Evolutionary conservation across 2,797 vertebrate genomes (phyloP).

Genomic region (Fringilla coelebs): DNA sequence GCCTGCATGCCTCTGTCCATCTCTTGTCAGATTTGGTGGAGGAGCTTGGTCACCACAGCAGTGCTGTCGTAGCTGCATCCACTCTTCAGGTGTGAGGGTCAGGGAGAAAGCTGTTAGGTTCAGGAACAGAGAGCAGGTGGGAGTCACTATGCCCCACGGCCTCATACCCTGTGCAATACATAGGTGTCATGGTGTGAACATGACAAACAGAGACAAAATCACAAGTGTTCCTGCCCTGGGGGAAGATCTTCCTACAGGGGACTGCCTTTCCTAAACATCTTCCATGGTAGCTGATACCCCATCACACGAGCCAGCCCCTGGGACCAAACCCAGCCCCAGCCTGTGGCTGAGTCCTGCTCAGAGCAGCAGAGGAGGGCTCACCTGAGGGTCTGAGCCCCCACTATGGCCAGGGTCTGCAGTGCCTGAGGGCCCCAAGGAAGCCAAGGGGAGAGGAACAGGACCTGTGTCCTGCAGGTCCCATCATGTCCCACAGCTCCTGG

Average conservation of each 20-base stretch:
- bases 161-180: neutral
- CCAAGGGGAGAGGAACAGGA: neutral
- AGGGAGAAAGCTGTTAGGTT: neutral
- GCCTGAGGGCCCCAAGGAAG: neutral
- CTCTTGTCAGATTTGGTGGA: neutral
- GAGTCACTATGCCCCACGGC: neutral
- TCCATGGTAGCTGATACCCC: rapidly evolving
- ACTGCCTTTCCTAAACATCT: neutral
- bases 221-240: neutral
- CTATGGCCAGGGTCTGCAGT: neutral
- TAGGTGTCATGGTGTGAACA: neutral
- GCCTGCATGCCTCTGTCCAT: neutral
- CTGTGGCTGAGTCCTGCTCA: neutral
- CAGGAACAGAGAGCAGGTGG: neutral
- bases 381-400: neutral
- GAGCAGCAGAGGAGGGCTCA: neutral
- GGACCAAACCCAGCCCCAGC: neutral
- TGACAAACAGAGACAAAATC: neutral
- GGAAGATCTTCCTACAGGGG: neutral
- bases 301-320: neutral
- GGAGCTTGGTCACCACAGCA: neutral
- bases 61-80: neutral
- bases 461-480: neutral
- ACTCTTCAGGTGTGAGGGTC: neutral
- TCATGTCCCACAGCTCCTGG: neutral